Base-by-base conservation (phyloP, 2,888 invertebrate species). In the Leucoma salicis region DNA sequence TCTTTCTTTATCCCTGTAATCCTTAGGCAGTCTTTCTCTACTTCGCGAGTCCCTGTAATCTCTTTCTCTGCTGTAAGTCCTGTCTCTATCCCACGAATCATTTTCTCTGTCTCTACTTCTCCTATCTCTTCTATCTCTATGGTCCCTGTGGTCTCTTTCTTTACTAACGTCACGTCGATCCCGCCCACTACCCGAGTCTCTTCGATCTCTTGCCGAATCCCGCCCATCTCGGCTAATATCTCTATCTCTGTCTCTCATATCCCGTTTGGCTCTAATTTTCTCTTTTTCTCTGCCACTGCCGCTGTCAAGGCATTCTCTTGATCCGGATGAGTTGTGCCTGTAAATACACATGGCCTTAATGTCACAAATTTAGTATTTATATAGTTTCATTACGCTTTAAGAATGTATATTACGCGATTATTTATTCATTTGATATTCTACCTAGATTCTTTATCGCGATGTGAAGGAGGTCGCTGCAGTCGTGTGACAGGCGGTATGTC, bases 401-500 rank as follows among this genome's bases (percentile, higher is more conserved):
- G n/a, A 33, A 33, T 33, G n/a, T 18, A 12, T 7, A 14, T 7
- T 14, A 14, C 2, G n/a, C n/a, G n/a, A n/a, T n/a, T n/a, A n/a
- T n/a, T n/a, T n/a, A n/a, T n/a, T n/a, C n/a, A n/a, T n/a, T 21
- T 21, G 8, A 21, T 8, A 3, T 21, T 21, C 3, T 63, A 85
- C 85, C 87, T 79, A 3, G 85, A 84, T 11, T 75, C 76, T 35
- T 73, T 61, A 21, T 82, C 82, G 2, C 83, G 66, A 28, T 77
- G 79, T 3, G 78, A 57, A 0, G 78, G 70, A 5, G 82, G 77
- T 1, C 84, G 68, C 43, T 78, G 82, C 11, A 81, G 53, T 6
- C 89, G 69, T 7, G 80, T 49, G 24, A 74, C 70, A 0, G 79
- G 75, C 4, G 91, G 90, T 50, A 91, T 86, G 55, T 95, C 95